These are phyloP conservation scores for Pomatostomus ruficeps DNA, from an alignment of 2,113 vertebrate species.

Conservation along the genomic window DNA sequence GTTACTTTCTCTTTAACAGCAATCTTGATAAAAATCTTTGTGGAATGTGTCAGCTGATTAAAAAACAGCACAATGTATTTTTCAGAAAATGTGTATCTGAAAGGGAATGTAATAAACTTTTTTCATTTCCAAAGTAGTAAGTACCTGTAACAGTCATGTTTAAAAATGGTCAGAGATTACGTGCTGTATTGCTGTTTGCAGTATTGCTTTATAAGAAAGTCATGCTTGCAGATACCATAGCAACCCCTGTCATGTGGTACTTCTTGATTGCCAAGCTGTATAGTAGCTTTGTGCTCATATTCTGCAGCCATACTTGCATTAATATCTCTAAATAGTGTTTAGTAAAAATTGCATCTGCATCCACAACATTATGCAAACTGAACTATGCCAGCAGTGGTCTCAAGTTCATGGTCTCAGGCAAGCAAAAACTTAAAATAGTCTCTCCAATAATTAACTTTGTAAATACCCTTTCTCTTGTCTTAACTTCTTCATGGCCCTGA, in stretches of 20 bases:
- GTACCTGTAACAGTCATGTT: not conserved
- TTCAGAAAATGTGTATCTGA: not conserved
- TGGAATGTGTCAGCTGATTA: not conserved
- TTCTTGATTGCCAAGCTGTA: not conserved
- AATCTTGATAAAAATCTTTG: not conserved
- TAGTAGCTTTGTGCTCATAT: not conserved
- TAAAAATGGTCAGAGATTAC: not conserved
- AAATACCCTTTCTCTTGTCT: not conserved
- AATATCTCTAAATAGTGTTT: not conserved
- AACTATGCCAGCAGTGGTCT: not conserved
- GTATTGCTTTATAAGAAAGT: not conserved
- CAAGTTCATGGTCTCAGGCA: not conserved
- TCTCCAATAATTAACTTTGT: not conserved
- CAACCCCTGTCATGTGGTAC: not conserved
- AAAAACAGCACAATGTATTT: not conserved
- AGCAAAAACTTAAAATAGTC: not conserved
- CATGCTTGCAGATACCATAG: conserved; percentile 16
- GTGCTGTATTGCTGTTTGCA: not conserved
- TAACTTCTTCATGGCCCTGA: not conserved
- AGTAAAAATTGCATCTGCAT: not conserved
- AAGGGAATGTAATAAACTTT: not conserved
- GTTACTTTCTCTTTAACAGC: not conserved
- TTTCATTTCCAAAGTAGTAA: not conserved
- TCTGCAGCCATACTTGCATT: not conserved
- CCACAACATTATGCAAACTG: not conserved